Conservation (phyloP, 2,888 invertebrate genomes). For the Amorpha juglandis region DNA sequence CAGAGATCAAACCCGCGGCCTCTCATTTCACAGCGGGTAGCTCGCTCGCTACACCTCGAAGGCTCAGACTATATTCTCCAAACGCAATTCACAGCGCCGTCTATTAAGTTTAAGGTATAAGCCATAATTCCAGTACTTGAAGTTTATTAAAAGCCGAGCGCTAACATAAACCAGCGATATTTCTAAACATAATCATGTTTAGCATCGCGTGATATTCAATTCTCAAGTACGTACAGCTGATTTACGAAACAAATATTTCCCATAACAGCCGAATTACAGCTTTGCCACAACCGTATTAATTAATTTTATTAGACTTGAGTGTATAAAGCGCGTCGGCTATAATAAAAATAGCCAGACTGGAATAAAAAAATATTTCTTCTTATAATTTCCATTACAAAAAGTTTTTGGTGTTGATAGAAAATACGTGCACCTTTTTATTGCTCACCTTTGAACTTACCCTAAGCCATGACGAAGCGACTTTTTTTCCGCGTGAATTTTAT, state of each 20-base stretch:
- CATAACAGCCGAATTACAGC: constrained; percentile 14
- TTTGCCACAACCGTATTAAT: constrained; percentile 33
- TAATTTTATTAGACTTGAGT: constrained; percentile 40
- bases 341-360: constrained; percentile 28
- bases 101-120: not conserved
- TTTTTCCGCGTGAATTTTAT: not conserved
- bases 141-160: not conserved
- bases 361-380: constrained; percentile 28
- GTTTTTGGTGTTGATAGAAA: constrained; percentile 30
- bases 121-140: not conserved
- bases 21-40: no score
- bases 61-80: not conserved
- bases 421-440: constrained; percentile 18
- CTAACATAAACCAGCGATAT: not conserved
- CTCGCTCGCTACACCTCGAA: not conserved
- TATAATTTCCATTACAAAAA: constrained; percentile 34
- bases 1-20: no score
- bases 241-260: constrained; percentile 22
- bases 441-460: constrained; percentile 14
- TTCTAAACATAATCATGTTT: constrained; percentile 9
- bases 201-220: constrained; percentile 14
- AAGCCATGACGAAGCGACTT: not conserved
- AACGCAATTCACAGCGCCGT: not conserved
- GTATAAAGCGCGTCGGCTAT: constrained; percentile 30
- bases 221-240: constrained; percentile 14